Evolutionary conservation across 2,888 invertebrate genomes (phyloP).

Genomic region (Prenolepis imparis): DNA sequence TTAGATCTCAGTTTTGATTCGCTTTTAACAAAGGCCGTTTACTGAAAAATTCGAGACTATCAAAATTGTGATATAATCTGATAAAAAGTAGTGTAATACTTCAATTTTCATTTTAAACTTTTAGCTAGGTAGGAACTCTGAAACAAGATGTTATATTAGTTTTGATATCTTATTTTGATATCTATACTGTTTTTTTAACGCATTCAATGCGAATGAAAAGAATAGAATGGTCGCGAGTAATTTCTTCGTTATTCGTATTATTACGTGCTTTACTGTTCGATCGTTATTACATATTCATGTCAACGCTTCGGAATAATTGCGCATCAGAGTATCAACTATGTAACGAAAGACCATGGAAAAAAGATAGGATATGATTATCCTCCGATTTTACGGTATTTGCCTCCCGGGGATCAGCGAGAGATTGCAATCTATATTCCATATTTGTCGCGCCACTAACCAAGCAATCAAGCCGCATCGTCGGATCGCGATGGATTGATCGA

Average conservation of each 20-base stretch:
- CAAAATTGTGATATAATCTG: no score
- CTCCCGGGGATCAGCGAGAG: slow-evolving; percentile 66
- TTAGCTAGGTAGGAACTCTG: no score
- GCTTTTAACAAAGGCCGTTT: no score
- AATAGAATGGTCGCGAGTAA: not conserved
- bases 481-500: slow-evolving; percentile 63
- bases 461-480: slow-evolving; percentile 73
- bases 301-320: not conserved
- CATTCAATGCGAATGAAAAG: not conserved
- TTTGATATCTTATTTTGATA: not conserved
- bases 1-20: no score
- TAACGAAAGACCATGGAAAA: not conserved
- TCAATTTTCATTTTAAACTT: not conserved
- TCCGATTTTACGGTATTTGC: slow-evolving; percentile 71
- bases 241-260: slow-evolving; percentile 1
- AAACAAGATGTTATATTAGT: no score
- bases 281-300: slow-evolving; percentile 3
- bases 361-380: slow-evolving; percentile 15
- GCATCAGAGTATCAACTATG: not conserved
- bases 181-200: not conserved
- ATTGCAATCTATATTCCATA: slow-evolving; percentile 78
- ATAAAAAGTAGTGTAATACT: not conserved
- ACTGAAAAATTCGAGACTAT: no score
- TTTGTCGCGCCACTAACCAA: slow-evolving; percentile 77
- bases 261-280: not conserved